A percentile compares a stretch with the other conserved stretches of the same genome.
Evolutionary conservation across 2,113 vertebrate species (phyloP).

Genomic region (Nesoenas mayeri): DNA sequence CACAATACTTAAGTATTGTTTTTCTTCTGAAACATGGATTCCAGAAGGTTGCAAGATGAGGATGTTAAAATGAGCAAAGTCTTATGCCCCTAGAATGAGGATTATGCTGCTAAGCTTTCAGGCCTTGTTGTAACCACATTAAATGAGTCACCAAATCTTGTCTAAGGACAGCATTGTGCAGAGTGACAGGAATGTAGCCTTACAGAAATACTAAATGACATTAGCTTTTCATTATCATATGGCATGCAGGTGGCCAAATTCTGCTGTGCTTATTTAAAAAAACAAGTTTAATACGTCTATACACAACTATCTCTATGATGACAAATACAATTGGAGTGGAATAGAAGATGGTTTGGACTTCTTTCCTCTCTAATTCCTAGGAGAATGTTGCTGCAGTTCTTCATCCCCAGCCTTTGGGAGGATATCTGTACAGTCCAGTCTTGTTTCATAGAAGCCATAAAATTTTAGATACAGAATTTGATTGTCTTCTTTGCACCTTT

Average conservation of each 20-base stretch:
- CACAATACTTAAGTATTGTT: neutral
- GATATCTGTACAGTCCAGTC: neutral
- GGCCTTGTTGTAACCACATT: constrained; percentile 19
- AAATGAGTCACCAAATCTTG: constrained; percentile 49
- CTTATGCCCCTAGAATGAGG: neutral
- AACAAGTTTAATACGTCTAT: neutral
- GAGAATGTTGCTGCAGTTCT: neutral
- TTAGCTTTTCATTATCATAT: neutral
- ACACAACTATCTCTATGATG: neutral
- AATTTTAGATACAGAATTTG: neutral
- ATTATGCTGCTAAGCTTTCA: constrained; percentile 42
- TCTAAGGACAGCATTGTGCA: constrained; percentile 31
- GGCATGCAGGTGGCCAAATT: neutral
- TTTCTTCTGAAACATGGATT: neutral
- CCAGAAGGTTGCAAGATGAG: neutral
- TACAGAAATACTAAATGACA: neutral
- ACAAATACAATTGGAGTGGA: neutral
- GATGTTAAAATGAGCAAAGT: neutral
- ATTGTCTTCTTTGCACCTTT: neutral
- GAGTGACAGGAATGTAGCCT: neutral
- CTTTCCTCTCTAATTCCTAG: neutral
- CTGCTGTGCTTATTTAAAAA: neutral
- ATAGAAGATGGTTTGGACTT: neutral
- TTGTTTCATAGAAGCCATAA: neutral
- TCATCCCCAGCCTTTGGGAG: neutral